These are phyloP conservation scores for Pyralis farinalis DNA, from an alignment of 2,888 invertebrate genomes.

Conservation along the genomic window DNA sequence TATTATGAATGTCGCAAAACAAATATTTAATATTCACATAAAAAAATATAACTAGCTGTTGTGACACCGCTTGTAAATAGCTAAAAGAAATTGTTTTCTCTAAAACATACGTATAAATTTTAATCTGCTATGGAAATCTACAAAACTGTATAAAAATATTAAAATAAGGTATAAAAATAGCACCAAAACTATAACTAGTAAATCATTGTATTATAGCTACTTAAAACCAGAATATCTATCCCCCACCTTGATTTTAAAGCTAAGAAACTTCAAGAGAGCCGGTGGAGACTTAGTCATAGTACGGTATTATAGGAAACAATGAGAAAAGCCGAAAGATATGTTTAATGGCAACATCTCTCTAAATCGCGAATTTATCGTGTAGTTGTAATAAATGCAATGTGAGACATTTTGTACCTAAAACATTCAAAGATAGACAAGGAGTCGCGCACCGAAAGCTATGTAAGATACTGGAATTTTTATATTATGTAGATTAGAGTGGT, in stretches of 20 bases:
- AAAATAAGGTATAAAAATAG: conserved; percentile 1
- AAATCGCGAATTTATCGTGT: conserved; percentile 71
- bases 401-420: conserved; percentile 22
- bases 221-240: conserved; percentile 11
- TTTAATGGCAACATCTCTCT: conserved; percentile 76
- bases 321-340: conserved; percentile 78
- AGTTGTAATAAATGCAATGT: conserved; percentile 65
- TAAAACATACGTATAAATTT: neutral
- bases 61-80: conserved; percentile 33
- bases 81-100: conserved; percentile 17
- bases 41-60: conserved; percentile 9
- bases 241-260: conserved; percentile 28
- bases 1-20: neutral
- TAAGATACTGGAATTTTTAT: too few species aligned
- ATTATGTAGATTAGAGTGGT: too few species aligned
- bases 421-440: conserved; percentile 22
- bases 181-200: conserved; percentile 6
- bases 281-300: conserved; percentile 30
- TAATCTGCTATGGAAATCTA: conserved; percentile 1
- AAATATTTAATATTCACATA: too few species aligned
- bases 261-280: conserved; percentile 11
- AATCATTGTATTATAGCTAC: conserved; percentile 8
- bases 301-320: conserved; percentile 40
- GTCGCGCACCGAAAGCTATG: conserved; percentile 18
- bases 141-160: conserved; percentile 6